Conservation (phyloP, 2,797 vertebrate genomes). For the Oreochromis grahami region DNA sequence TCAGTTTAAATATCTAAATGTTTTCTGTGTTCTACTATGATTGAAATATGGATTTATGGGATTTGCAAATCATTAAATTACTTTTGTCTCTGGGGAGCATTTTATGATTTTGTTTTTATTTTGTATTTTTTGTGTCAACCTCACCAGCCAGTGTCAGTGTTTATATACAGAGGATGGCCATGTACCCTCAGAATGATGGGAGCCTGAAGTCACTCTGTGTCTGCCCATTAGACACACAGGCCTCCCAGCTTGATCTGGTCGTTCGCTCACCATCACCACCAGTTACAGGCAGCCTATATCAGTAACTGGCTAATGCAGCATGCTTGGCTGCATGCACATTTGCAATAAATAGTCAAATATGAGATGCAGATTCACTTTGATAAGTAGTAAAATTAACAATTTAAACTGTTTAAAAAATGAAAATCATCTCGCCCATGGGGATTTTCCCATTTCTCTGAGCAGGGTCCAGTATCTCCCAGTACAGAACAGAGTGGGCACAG, state of each 20-base stretch:
- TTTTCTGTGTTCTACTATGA: rapidly evolving
- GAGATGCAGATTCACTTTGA: background rate
- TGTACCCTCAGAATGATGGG: background rate
- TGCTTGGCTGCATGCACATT: background rate
- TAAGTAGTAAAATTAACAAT: background rate
- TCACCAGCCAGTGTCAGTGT: background rate
- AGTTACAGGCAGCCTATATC: background rate
- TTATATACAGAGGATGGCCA: background rate
- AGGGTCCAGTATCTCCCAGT: background rate
- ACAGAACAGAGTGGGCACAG: background rate
- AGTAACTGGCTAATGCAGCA: background rate
- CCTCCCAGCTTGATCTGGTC: background rate
- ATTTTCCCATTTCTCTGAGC: background rate
- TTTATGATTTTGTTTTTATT: background rate
- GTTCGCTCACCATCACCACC: background rate
- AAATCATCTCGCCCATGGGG: background rate
- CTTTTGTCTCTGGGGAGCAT: background rate
- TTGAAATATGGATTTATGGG: background rate
- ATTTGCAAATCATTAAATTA: background rate
- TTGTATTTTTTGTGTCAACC: background rate
- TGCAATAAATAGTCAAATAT: background rate
- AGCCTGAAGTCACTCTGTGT: background rate
- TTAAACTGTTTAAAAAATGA: background rate
- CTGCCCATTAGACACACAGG: background rate
- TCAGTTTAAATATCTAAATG: background rate